Evolutionary conservation across 2,113 vertebrate genomes (phyloP).

Genomic region (Cyanistes caeruleus): DNA sequence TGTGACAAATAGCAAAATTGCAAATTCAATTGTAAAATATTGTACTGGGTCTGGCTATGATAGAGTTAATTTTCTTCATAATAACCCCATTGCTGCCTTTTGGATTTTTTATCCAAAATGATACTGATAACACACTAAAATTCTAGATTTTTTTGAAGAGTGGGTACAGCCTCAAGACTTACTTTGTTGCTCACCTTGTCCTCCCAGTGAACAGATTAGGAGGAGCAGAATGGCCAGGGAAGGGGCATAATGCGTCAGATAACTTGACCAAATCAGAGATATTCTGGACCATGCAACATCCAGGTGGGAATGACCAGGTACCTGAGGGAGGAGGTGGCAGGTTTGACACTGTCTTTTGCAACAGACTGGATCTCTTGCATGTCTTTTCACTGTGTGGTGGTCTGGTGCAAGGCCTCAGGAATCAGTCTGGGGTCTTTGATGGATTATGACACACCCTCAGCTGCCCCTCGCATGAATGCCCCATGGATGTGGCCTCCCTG

Average conservation of each 20-base stretch:
- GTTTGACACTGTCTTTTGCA: too few species aligned
- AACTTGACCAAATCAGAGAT: neutral
- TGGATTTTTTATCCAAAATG: neutral
- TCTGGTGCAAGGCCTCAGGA: neutral
- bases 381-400: neutral
- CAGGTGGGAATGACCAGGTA: neutral
- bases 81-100: neutral
- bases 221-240: neutral
- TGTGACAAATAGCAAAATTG: neutral
- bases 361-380: neutral
- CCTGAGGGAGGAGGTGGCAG: too few species aligned
- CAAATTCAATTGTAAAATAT: neutral
- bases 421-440: neutral
- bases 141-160: neutral
- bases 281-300: neutral
- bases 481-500: neutral
- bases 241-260: neutral
- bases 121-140: too few species aligned
- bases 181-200: neutral
- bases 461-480: neutral
- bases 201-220: accelerated
- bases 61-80: neutral
- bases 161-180: neutral
- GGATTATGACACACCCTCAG: neutral
- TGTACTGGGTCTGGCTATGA: neutral